Percentiles rank a stretch among this genome's conserved stretches.
Evolutionary conservation across 1,140 invertebrate genomes (phyloP).

Genomic region (Agrilus planipennis): DNA sequence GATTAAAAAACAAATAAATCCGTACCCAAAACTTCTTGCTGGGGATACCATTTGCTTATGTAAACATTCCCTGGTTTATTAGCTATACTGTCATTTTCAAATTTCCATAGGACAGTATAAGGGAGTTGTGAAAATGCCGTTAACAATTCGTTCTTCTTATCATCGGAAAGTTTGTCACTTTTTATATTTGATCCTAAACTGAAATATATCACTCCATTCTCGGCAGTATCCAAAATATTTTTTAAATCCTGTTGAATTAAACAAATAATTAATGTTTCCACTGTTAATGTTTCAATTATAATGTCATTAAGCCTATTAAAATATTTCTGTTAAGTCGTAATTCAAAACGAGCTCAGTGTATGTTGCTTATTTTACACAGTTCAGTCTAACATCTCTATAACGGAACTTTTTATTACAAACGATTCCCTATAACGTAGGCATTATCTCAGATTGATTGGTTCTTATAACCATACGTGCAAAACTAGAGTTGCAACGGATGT

Average conservation of each 20-base stretch:
- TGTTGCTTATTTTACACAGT: too few species aligned
- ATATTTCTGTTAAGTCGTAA: too few species aligned
- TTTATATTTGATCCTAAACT: slow-evolving; percentile 44
- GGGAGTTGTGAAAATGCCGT: slow-evolving; percentile 16
- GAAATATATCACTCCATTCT: slow-evolving; percentile 45
- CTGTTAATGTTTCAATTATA: too few species aligned
- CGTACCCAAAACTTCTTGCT: slow-evolving; percentile 44
- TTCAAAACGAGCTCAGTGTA: too few species aligned
- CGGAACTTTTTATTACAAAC: too few species aligned
- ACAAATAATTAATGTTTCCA: too few species aligned
- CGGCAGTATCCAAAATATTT: slow-evolving; percentile 39
- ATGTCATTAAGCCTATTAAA: too few species aligned
- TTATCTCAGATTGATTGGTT: too few species aligned
- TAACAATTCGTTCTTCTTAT: slow-evolving; percentile 19
- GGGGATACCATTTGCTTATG: slow-evolving; percentile 48
- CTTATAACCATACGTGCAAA: too few species aligned
- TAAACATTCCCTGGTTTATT: slow-evolving; percentile 45
- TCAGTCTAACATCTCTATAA: too few species aligned
- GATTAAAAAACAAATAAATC: background rate
- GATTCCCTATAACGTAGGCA: too few species aligned
- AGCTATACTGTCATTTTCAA: slow-evolving; percentile 24
- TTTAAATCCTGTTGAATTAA: slow-evolving; percentile 23
- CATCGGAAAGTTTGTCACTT: slow-evolving; percentile 37
- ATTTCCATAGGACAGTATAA: slow-evolving; percentile 18
- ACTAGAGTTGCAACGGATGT: too few species aligned